Percentiles rank a stretch among this genome's conserved stretches.
These are phyloP conservation scores for Sarcophaga bullata DNA, from an alignment of 1,140 invertebrate species.

Conservation along the genomic window DNA sequence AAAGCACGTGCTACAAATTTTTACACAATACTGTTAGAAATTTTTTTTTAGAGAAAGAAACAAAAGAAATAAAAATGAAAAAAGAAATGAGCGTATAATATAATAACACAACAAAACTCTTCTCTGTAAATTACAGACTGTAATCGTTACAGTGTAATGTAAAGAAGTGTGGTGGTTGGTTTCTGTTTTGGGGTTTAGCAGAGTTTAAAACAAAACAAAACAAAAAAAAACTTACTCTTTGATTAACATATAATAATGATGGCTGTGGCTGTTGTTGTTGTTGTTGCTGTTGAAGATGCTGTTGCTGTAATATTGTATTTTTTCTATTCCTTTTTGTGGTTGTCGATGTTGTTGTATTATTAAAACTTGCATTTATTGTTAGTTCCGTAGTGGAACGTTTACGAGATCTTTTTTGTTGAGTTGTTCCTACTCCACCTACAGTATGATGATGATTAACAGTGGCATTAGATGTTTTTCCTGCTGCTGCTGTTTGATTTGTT, in stretches of 20 bases:
- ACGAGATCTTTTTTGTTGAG: constrained; percentile 24
- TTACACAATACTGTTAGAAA: constrained; percentile 13
- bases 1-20: constrained; percentile 39
- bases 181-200: neutral
- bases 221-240: constrained; percentile 34
- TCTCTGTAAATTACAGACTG: neutral
- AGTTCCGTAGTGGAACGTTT: constrained; percentile 31
- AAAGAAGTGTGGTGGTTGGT: neutral
- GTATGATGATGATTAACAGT: neutral
- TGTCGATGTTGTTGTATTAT: neutral
- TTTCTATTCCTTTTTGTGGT: constrained; percentile 32
- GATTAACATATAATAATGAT: neutral
- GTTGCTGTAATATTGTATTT: constrained; percentile 13
- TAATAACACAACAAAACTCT: too few relatives aligned
- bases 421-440: neutral
- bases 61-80: neutral
- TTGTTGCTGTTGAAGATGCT: neutral
- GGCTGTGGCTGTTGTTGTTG: neutral
- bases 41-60: neutral
- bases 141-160: too few relatives aligned
- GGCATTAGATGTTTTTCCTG: neutral
- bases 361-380: neutral
- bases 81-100: too few relatives aligned
- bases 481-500: neutral
- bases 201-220: too few relatives aligned